Evolutionary conservation across 2,113 vertebrate species (phyloP).

Genomic region (Chaetops frenatus): DNA sequence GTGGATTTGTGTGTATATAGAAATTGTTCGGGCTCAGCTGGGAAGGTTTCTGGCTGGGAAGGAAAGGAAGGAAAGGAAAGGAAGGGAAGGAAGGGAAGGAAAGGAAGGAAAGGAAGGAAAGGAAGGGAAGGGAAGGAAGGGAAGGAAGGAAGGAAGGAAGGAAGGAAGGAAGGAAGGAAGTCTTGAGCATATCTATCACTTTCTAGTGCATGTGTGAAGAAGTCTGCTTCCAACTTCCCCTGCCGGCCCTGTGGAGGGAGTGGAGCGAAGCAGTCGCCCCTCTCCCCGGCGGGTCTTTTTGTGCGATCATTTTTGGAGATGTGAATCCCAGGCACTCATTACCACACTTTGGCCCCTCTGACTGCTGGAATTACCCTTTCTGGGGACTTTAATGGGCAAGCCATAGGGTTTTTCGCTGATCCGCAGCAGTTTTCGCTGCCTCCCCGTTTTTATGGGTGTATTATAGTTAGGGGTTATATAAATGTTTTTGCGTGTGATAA

Average conservation of each 20-base stretch:
- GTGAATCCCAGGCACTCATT: conserved; percentile 13
- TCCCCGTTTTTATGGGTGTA: conserved; percentile 58
- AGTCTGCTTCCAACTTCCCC: background rate
- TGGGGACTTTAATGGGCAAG: conserved; percentile 36
- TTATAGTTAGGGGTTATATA: conserved; percentile 66
- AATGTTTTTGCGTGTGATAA: conserved; percentile 67
- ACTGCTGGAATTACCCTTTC: conserved; percentile 49
- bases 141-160: background rate
- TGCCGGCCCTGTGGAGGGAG: background rate
- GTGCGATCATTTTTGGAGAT: background rate
- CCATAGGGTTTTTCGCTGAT: conserved; percentile 60
- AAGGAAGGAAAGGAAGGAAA: too few species aligned
- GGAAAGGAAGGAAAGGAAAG: too few species aligned
- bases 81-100: background rate
- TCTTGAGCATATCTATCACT: background rate
- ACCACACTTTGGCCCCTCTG: conserved; percentile 22
- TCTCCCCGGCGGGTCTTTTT: background rate
- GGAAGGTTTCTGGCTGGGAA: background rate
- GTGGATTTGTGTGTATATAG: background rate
- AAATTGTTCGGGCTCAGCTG: background rate
- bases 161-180: too few species aligned
- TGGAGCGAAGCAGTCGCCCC: background rate
- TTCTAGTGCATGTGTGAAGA: background rate
- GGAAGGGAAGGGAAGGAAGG: background rate
- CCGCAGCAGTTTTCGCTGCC: conserved; percentile 57